These are phyloP conservation scores for Pangasius djambal DNA, from an alignment of 2,797 vertebrate genomes.

Conservation along the genomic window DNA sequence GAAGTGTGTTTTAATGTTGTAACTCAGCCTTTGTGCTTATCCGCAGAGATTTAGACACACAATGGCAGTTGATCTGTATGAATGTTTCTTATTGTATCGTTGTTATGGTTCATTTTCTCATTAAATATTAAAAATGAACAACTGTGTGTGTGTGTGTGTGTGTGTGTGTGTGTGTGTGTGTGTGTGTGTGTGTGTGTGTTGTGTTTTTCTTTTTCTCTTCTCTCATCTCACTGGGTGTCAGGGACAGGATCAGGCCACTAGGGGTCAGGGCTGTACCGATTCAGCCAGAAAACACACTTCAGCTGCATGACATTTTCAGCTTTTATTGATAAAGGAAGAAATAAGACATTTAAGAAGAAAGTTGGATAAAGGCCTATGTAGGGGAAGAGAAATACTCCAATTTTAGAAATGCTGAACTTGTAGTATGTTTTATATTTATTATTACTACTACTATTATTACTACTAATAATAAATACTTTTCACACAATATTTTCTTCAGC, in stretches of 20 bases:
- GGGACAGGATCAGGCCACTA: constrained; percentile 14
- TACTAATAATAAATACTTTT: background rate
- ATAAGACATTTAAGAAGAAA: background rate
- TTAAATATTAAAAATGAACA: constrained; percentile 14
- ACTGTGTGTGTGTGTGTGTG: background rate
- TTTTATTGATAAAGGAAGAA: background rate
- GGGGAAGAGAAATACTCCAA: background rate
- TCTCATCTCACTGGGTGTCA: background rate
- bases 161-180: background rate
- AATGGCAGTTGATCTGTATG: constrained; percentile 36
- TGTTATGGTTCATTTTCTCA: constrained; percentile 45
- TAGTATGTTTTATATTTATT: background rate
- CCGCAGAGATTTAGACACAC: constrained; percentile 31
- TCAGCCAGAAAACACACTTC: background rate
- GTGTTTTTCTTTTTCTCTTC: too few relatives aligned
- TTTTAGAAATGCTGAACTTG: background rate
- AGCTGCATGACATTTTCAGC: background rate
- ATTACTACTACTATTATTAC: too few relatives aligned
- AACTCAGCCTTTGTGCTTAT: constrained; percentile 29
- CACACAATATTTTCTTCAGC: background rate
- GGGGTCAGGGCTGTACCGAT: constrained; percentile 36
- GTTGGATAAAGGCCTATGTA: background rate
- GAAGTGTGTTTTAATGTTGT: constrained; percentile 48
- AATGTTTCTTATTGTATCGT: constrained; percentile 44
- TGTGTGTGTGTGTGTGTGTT: background rate